These are phyloP conservation scores for Caenorhabditis doughertyi DNA, from an alignment of 2,888 invertebrate genomes.

Conservation along the genomic window DNA sequence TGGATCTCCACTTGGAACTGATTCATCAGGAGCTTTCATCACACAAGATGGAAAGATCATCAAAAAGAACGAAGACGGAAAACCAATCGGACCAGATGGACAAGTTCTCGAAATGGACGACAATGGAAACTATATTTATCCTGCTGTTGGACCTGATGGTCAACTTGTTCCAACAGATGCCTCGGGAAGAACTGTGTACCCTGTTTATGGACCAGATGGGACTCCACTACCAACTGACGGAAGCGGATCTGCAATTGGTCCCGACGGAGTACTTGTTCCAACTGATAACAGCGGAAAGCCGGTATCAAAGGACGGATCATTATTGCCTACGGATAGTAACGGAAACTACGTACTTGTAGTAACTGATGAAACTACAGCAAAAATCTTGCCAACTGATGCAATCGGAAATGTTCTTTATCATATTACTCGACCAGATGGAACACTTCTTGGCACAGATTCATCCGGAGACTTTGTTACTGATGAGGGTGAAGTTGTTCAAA, in stretches of 20 bases:
- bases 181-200: conserved; percentile 44
- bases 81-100: conserved; percentile 59
- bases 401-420: conserved; percentile 62
- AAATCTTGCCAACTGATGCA: conserved; percentile 61
- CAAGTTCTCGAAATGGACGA: conserved; percentile 59
- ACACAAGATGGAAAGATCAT: conserved; percentile 68
- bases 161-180: conserved; percentile 25
- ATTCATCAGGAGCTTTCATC: conserved; percentile 23
- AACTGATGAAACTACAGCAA: conserved; percentile 37
- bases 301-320: conserved; percentile 48
- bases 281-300: conserved; percentile 56
- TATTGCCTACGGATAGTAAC: neutral
- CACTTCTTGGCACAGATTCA: conserved; percentile 65
- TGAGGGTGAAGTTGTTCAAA: conserved; percentile 41
- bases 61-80: conserved; percentile 59
- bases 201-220: conserved; percentile 60
- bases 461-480: conserved; percentile 56
- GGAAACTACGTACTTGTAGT: conserved; percentile 36
- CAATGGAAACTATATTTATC: conserved; percentile 43
- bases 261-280: conserved; percentile 45
- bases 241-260: conserved; percentile 49
- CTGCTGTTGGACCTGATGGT: conserved; percentile 66
- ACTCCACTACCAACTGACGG: conserved; percentile 67
- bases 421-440: conserved; percentile 67
- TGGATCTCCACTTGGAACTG: conserved; percentile 45